Evolutionary conservation across 2,113 vertebrate species (phyloP).

Genomic region (Zootoca vivipara): DNA sequence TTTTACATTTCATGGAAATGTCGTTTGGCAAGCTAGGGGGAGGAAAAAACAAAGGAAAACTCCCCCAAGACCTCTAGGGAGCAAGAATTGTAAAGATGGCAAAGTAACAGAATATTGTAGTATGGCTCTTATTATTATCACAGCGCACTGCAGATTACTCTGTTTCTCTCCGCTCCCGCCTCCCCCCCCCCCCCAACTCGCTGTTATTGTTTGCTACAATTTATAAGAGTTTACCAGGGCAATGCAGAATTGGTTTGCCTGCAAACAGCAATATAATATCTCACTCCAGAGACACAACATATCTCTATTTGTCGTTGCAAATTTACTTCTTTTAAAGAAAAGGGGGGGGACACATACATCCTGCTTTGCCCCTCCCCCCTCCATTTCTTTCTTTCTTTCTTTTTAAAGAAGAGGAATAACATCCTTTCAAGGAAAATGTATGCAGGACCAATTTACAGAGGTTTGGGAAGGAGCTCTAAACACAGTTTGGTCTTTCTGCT

Average conservation of each 20-base stretch:
- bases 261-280: constrained; percentile 59
- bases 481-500: constrained; percentile 61
- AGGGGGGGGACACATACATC: background rate
- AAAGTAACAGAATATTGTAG: constrained; percentile 36
- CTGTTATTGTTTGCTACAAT: constrained; percentile 60
- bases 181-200: background rate
- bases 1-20: constrained; percentile 55
- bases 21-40: constrained; percentile 57
- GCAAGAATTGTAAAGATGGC: background rate
- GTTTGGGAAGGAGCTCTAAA: constrained; percentile 42
- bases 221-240: constrained; percentile 55
- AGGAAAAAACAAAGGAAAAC: background rate
- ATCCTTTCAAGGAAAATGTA: constrained; percentile 65
- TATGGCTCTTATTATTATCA: constrained; percentile 39
- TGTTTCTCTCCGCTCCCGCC: background rate
- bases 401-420: constrained; percentile 58
- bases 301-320: constrained; percentile 67
- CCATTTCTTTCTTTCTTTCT: background rate
- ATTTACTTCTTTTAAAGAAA: constrained; percentile 42
- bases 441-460: constrained; percentile 61
- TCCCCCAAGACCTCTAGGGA: constrained; percentile 58
- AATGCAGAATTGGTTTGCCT: constrained; percentile 53
- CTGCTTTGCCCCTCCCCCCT: background rate
- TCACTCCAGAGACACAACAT: constrained; percentile 66
- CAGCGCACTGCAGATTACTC: constrained; percentile 7